Conservation (phyloP, 2,888 invertebrate species). For the Hybos culiciformis region DNA sequence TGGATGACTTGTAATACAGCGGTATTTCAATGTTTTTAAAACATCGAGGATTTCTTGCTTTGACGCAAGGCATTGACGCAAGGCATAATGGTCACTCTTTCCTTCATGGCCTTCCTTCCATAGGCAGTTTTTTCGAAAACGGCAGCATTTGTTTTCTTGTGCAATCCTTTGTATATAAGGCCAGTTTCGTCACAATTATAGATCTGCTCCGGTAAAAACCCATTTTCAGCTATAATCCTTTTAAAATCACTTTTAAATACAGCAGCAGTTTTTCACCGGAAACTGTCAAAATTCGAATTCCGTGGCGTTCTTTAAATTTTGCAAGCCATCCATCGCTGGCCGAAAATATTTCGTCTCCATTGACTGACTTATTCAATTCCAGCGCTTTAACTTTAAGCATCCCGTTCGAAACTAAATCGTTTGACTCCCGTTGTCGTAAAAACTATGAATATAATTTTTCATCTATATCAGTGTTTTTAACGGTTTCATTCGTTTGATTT, state of each 20-base stretch:
- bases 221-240: not conserved
- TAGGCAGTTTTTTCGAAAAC: not conserved
- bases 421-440: not conserved
- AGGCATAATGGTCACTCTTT: not conserved
- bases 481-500: not conserved
- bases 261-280: constrained; percentile 1
- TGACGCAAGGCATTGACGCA: not conserved
- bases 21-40: constrained; percentile 1
- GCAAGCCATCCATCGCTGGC: constrained; percentile 2
- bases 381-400: not conserved
- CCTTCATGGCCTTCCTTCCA: not conserved
- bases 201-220: not conserved
- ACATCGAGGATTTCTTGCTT: not conserved
- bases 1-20: not conserved
- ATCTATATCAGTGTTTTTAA: not conserved
- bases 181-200: not conserved
- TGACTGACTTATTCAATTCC: not conserved
- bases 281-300: not conserved
- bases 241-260: not conserved
- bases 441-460: not conserved
- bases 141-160: constrained; percentile 1
- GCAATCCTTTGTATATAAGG: not conserved
- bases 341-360: not conserved
- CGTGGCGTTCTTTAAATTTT: not conserved
- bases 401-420: not conserved